phyloP scores from a whole-genome alignment of 1,140 invertebrate species.

The Arctopsyche grandis region DNA sequence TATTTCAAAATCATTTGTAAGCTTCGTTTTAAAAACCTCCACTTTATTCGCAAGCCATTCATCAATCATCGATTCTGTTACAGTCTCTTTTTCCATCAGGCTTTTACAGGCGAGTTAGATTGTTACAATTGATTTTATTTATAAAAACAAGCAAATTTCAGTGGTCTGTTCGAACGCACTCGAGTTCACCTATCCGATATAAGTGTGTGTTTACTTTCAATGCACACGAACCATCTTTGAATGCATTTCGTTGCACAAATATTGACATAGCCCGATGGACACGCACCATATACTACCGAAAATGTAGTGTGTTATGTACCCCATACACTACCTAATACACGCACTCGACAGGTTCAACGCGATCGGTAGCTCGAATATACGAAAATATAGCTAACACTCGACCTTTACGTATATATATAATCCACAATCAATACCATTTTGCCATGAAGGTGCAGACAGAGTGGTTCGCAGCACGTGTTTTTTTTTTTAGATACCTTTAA shows the following conservation, averaged over 20 bases:
- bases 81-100: too few species aligned
- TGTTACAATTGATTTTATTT: too few species aligned
- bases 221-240: slow-evolving; percentile 35
- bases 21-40: not conserved
- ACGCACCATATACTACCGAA: slow-evolving; percentile 49
- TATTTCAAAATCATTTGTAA: slow-evolving; percentile 8
- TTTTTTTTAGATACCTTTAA: too few species aligned
- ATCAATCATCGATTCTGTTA: too few species aligned
- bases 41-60: not conserved
- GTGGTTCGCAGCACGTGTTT: too few species aligned
- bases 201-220: not conserved
- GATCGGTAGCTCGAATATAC: not conserved
- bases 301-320: not conserved
- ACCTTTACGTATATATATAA: not conserved
- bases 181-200: not conserved
- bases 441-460: too few species aligned
- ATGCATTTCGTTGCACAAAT: slow-evolving; percentile 52
- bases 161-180: not conserved
- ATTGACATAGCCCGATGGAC: slow-evolving; percentile 49
- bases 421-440: too few species aligned
- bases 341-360: not conserved
- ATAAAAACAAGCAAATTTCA: too few species aligned
- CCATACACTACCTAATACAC: not conserved
- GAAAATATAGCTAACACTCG: not conserved
- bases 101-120: too few species aligned